phyloP scores from a whole-genome alignment of 2,797 vertebrate species.

The Mallotus villosus region DNA sequence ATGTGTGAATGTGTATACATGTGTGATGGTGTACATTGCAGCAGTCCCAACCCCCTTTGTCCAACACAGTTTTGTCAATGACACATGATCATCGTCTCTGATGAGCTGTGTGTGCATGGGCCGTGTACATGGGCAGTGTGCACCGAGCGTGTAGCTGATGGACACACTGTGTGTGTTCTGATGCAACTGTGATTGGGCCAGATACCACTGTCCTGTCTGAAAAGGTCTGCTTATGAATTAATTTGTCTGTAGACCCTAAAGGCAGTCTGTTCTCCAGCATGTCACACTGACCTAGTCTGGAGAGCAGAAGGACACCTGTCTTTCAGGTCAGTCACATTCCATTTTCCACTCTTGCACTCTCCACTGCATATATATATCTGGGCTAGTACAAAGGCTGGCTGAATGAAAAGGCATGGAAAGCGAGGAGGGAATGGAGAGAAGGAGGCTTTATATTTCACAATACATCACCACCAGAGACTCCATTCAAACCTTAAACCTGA shows the following conservation, averaged over 20 bases:
- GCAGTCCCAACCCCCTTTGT: too few species aligned
- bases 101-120: too few species aligned
- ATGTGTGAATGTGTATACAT: constrained; percentile 15
- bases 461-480: background rate
- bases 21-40: background rate
- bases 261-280: background rate
- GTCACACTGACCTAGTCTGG: constrained; percentile 38
- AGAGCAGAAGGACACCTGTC: background rate
- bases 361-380: constrained; percentile 24
- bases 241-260: background rate
- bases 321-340: constrained; percentile 18
- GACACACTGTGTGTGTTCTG: too few species aligned
- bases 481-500: background rate
- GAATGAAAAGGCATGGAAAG: background rate
- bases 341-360: constrained; percentile 17
- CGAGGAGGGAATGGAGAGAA: background rate
- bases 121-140: background rate
- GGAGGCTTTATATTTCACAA: background rate
- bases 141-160: too few species aligned
- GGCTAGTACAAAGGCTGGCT: constrained; percentile 29
- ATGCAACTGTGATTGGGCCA: background rate
- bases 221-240: constrained; percentile 10
- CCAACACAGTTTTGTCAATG: too few species aligned
- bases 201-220: constrained; percentile 6
- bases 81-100: too few species aligned